Evolutionary conservation across 2,113 vertebrate species (phyloP), one percentile per base, ranked within the genome.

Genomic region (Oncorhynchus mykiss): DNA sequence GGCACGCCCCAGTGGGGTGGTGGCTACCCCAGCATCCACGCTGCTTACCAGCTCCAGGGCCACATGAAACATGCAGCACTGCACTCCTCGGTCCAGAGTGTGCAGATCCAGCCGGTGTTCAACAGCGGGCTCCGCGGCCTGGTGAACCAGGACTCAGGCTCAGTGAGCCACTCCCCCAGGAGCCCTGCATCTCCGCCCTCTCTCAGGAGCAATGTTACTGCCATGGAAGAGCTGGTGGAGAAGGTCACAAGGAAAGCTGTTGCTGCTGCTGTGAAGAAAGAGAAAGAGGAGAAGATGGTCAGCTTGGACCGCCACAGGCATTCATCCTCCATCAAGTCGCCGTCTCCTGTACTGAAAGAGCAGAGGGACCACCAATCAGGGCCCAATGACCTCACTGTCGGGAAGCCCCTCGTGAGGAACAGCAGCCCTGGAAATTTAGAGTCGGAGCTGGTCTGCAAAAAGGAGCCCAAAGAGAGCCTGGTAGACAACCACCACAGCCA

Each of bases 151-250:
- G 96, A 98, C 87, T 94, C 95, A 88, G 90, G 88, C 81, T 92
- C 96, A 0, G 91, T 97, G 54, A 93, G 96, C 78, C 95, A 94
- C 85, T 95, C 96, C 3, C 96, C 97, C 0, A 94, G 94, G 13
- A 96, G 92, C 87, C 92, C 93, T 5, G 93, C 97, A 70, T 95
- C 97, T 1, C 96, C 98, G 0, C 96, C 96, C 0, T 96, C 93
- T 77, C 95, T 96, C 88, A 97, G 94, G 91, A 99, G 95, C 92
- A 99, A 99, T 4, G 98, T 99, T 54, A 96, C 95, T 14, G 98
- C 98, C 82, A 99, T 99, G 98, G 98, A 99, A 77, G 98, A 99
- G 79, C 90, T 99, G 20, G 98, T 99, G 65, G 97, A 99, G 91
- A 99, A 99, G 89, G 97, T 99, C 85, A 99, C 97, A 0, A 97